Conservation (phyloP, 1,140 invertebrate species). For the Nasonia giraulti region DNA sequence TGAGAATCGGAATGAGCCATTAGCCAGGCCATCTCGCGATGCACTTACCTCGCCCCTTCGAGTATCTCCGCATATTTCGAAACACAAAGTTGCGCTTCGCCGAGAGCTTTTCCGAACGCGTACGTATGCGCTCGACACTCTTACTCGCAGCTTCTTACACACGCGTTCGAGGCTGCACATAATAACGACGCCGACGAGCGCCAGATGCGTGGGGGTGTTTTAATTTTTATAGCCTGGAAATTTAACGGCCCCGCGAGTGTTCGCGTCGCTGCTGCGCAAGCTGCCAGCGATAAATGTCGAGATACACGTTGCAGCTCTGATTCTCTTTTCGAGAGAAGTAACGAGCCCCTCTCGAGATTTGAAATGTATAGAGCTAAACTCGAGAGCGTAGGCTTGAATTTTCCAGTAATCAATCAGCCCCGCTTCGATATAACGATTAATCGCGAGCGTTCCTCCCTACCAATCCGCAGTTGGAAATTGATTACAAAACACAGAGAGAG, state of each 20-base stretch:
- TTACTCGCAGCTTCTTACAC: too few species aligned
- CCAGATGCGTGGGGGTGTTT: not conserved
- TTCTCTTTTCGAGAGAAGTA: too few species aligned
- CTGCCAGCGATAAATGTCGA: not conserved
- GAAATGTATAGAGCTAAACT: too few species aligned
- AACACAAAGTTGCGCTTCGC: not conserved
- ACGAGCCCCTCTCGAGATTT: too few species aligned
- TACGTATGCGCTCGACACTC: not conserved
- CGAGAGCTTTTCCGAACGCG: not conserved
- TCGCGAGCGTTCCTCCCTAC: not conserved
- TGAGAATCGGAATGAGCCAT: constrained; percentile 41
- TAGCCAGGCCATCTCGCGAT: constrained; percentile 34
- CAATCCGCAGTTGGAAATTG: not conserved
- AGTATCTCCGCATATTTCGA: not conserved
- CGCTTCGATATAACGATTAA: too few species aligned
- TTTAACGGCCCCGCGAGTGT: not conserved
- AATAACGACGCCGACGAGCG: too few species aligned
- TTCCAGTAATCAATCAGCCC: not conserved
- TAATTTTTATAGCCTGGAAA: not conserved
- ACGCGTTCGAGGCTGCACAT: too few species aligned
- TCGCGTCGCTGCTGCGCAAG: not conserved
- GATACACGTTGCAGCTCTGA: not conserved
- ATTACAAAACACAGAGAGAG: not conserved
- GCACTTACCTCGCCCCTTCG: not conserved
- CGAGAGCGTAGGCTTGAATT: not conserved